phyloP scores from a whole-genome alignment of 2,888 invertebrate genomes.

The Leptopilina myrica region DNA sequence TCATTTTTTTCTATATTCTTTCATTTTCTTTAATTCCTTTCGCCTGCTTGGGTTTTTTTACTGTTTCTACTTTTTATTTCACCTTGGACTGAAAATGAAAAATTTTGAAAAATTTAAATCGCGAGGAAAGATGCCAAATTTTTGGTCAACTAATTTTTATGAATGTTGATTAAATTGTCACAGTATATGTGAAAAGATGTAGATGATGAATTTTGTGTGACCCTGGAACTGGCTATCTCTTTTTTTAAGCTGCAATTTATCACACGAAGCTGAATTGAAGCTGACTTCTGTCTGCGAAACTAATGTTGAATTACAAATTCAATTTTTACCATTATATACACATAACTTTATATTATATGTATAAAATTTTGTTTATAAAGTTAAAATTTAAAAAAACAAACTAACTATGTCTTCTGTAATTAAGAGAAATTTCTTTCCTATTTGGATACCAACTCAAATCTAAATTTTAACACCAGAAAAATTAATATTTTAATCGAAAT shows the following conservation, averaged over 20 bases:
- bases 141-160: slow-evolving; percentile 1
- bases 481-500: neutral
- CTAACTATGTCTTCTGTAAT: too few relatives aligned
- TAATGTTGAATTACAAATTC: slow-evolving; percentile 18
- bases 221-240: slow-evolving; percentile 1
- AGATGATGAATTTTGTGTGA: slow-evolving; percentile 16
- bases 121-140: slow-evolving; percentile 18
- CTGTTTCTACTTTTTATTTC: neutral
- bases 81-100: neutral
- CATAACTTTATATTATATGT: neutral
- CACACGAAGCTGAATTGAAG: slow-evolving; percentile 14
- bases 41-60: neutral
- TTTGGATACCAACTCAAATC: too few relatives aligned
- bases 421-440: too few relatives aligned
- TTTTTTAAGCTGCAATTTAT: slow-evolving; percentile 32
- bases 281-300: slow-evolving; percentile 25
- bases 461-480: too few relatives aligned
- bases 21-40: neutral
- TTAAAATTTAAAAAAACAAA: neutral
- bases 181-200: neutral
- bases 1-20: neutral
- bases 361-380: too few relatives aligned
- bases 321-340: slow-evolving; percentile 6
- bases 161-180: slow-evolving; percentile 31
- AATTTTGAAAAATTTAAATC: neutral